Base-by-base conservation (phyloP, 1,140 invertebrate genomes). In the Papilio dardanus region DNA sequence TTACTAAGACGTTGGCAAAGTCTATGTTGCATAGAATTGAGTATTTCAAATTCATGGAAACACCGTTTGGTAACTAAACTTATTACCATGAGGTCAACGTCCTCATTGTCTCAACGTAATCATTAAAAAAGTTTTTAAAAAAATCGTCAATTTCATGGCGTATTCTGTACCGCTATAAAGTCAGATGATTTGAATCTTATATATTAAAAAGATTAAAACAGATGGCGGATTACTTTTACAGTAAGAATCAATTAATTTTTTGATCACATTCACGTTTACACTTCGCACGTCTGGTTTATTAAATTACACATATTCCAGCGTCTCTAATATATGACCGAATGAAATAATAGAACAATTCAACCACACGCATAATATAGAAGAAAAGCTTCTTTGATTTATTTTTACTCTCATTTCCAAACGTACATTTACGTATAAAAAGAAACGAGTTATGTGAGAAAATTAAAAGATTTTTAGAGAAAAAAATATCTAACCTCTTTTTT, bases 121-220 rank as follows among this genome's bases (percentile, higher is more conserved):
- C 24, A 24, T 58, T 28, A 58, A 58, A 28, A 24, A 28, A 58
- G n/a, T 46, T 46, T 46, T 28, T 58, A 58, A 58, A 58, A 58
- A 58, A 58, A 4, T 14, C 10, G 24, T 58, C 10, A 58, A 58
- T 58, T 24, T 62, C 54, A 62, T 62, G 54, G 10, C 24, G 24
- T 62, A 62, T 62, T 62, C 14, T 69, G n/a, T 69, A 40, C 67
- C 35, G 21, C 7, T 69, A 40, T 37, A 24, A 28, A 5, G 67
- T 19, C 12, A 16, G 62, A 46, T 46, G 50, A 24, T 62, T 24
- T 19, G 6, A 50, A 50, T 50, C 3, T 19, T 24, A 21, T 8
- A 7, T 50, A 50, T n/a, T n/a, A 50, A 24, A 50, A 50, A 50
- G 2, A 3, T 8, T 50, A 7, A 50, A 50, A 21, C 46, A 50